Conservation (phyloP, 1,140 invertebrate genomes). For the Caerostris extrusa region DNA sequence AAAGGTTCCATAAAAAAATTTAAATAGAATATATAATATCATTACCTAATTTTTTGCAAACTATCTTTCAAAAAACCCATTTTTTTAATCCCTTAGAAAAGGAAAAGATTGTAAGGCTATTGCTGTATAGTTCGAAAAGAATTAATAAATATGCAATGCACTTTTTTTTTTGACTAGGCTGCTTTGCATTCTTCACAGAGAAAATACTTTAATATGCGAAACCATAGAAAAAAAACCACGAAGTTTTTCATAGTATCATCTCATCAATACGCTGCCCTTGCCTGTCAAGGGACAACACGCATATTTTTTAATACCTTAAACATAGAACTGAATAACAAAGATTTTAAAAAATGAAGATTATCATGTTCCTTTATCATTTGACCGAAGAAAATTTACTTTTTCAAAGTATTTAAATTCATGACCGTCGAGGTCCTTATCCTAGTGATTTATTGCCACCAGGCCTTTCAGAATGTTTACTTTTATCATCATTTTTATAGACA, state of each 20-base stretch:
- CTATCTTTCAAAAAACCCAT: too few relatives aligned
- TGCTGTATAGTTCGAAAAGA: background rate
- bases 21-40: too few relatives aligned
- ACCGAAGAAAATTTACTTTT: slow-evolving; percentile 35
- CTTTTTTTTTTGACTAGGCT: background rate
- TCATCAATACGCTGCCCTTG: background rate
- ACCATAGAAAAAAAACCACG: background rate
- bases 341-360: background rate
- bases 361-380: slow-evolving; percentile 20
- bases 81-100: too few relatives aligned
- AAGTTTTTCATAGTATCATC: background rate
- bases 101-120: too few relatives aligned
- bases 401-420: slow-evolving; percentile 12
- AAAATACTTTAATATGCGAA: background rate
- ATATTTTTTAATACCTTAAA: slow-evolving; percentile 13
- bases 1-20: too few relatives aligned
- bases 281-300: background rate
- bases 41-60: too few relatives aligned
- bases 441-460: slow-evolving; percentile 28
- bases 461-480: background rate
- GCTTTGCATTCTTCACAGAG: background rate
- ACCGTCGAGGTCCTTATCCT: slow-evolving; percentile 7
- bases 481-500: slow-evolving; percentile 38
- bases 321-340: background rate
- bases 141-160: slow-evolving; percentile 14